Conservation (phyloP, 2,113 vertebrate genomes). For the Lontra canadensis region DNA sequence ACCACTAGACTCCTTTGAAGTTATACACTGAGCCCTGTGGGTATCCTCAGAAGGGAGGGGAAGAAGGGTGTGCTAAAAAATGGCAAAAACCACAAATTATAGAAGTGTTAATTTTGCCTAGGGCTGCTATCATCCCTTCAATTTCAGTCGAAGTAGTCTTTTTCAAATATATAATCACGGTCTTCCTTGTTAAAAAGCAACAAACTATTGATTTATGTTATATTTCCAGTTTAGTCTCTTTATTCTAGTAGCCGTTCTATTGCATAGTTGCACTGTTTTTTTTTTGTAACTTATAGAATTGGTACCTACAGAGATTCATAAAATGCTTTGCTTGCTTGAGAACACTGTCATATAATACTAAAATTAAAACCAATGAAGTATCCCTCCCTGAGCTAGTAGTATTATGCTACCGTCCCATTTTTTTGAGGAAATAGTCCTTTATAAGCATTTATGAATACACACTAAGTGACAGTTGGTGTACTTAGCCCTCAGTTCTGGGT, state of each 20-base stretch:
- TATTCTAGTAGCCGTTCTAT: neutral
- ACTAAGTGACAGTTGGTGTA: neutral
- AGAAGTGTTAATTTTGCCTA: neutral
- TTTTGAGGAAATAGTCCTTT: neutral
- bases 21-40: neutral
- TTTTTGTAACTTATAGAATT: neutral
- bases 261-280: neutral
- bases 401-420: neutral
- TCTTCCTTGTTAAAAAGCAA: conserved; percentile 5
- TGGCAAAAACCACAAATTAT: neutral
- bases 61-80: neutral
- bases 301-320: neutral
- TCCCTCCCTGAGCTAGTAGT: neutral
- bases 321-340: neutral
- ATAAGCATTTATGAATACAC: neutral
- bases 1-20: neutral
- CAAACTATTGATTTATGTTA: neutral
- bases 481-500: neutral
- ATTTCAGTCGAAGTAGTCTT: neutral
- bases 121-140: neutral
- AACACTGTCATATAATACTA: neutral
- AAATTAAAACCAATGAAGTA: neutral
- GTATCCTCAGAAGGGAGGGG: neutral
- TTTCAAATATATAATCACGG: neutral
- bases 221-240: neutral